These are phyloP conservation scores for Platysteira castanea DNA, from an alignment of 2,113 vertebrate species.

Conservation along the genomic window DNA sequence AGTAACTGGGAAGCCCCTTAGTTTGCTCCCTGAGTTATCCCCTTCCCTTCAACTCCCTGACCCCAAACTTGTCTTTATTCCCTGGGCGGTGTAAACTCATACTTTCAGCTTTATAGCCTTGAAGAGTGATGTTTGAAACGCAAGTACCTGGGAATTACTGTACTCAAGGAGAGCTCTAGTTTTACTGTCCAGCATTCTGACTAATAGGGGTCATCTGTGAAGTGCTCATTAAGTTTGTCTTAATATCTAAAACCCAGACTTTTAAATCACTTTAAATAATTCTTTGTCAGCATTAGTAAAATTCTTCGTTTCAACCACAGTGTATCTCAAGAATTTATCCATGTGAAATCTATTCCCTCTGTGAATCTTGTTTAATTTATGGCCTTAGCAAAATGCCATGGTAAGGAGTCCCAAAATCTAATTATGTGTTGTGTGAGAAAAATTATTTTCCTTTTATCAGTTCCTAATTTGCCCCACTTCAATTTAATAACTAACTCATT, in stretches of 20 bases:
- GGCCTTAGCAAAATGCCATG: conserved; percentile 5
- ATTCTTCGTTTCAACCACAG: not conserved
- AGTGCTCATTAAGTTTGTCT: not conserved
- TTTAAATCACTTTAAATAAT: conserved; percentile 38
- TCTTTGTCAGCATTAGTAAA: conserved; percentile 37
- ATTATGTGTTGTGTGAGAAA: conserved; percentile 57
- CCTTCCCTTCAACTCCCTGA: not conserved
- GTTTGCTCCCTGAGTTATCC: not conserved
- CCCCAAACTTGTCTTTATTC: not conserved
- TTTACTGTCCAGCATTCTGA: not conserved
- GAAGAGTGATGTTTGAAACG: not conserved
- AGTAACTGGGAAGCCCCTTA: not conserved
- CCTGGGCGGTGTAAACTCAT: not conserved
- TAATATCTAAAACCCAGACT: not conserved
- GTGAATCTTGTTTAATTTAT: conserved; percentile 44
- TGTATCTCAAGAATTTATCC: conserved; percentile 34
- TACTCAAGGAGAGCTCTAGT: not conserved
- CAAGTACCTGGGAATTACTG: not conserved
- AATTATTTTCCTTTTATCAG: conserved; percentile 63
- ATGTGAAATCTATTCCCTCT: conserved; percentile 17
- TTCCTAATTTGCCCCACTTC: conserved; percentile 50
- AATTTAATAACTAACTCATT: conserved; percentile 54
- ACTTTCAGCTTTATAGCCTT: not conserved
- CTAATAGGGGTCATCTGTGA: conserved; percentile 28
- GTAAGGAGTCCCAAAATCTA: conserved; percentile 41